Evolutionary conservation across 1,140 invertebrate genomes (phyloP), one percentile per base, ranked within the genome.

Genomic region (Steinernema feltiae): DNA sequence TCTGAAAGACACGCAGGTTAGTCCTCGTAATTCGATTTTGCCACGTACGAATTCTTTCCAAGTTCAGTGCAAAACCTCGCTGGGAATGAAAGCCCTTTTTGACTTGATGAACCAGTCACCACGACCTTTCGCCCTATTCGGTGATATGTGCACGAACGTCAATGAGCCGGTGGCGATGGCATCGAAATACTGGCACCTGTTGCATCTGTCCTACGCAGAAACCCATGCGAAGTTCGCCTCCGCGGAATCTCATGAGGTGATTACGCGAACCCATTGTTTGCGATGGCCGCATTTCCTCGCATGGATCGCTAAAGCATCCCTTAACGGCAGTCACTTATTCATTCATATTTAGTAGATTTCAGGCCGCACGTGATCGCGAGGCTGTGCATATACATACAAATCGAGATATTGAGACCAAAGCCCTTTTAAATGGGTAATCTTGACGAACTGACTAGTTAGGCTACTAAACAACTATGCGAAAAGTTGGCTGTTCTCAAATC

Each of bases 101-200:
- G 95, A 98, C 87, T 95, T 97, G 93, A 95, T 98, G 92, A 92
- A 95, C 89, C 92, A 86, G 90, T 91, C 1, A 92, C 94, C 2
- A 90, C 81, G 92, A 83, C 97, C 96, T 87, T 89, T 97, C 78
- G 94, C 97, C 91, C 89, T 98, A 71, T 98, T 98, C 85, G 96
- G 96, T 0, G 94, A 93, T 17, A 93, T 94, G 1, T 98, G 96
- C 87, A 96, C 93, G 0, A 92, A 94, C 83, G 95, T 97, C 79
- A 98, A 95, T 0, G 95, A 97, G 88, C 95, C 95, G 53, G 95
- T 98, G 79, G 95, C 95, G 17, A 97, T 98, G 89, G 94, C 95
- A 1, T 93, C 94, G 41, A 94, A 95, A 84, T 94, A 94, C 86
- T 98, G 95, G 94, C 92, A 94, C 84, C 90, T 98, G 71, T 93